Evolutionary conservation across 2,797 vertebrate species (phyloP).

Genomic region (Fistularia tabacaria): DNA sequence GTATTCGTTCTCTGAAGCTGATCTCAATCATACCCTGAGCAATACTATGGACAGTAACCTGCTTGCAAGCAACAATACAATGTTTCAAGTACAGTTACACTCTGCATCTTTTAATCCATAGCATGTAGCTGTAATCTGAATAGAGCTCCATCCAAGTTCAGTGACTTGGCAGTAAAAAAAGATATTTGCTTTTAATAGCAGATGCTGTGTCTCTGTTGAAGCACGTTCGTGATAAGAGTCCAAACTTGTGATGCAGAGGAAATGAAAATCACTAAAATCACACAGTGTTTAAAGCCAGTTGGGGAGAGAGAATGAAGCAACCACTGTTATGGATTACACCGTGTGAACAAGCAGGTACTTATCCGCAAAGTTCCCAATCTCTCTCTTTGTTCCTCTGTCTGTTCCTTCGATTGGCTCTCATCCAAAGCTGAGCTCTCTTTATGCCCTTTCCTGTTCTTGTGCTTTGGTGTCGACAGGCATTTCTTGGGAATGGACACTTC

Average conservation of each 20-base stretch:
- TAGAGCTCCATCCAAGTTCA: background rate
- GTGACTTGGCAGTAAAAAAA: too few relatives aligned
- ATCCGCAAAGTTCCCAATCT: slow-evolving; percentile 30
- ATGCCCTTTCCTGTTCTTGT: background rate
- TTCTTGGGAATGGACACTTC: slow-evolving; percentile 30
- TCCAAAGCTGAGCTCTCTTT: slow-evolving; percentile 23
- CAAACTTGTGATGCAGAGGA: too few relatives aligned
- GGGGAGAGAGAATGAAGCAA: slow-evolving; percentile 43
- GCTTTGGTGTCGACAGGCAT: slow-evolving; percentile 34
- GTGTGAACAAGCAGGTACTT: slow-evolving; percentile 37
- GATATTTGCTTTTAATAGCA: too few relatives aligned
- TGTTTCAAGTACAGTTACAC: slow-evolving; percentile 9
- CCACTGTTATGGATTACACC: slow-evolving; percentile 56
- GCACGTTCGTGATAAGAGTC: too few relatives aligned
- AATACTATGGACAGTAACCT: background rate
- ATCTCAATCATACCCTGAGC: too few relatives aligned
- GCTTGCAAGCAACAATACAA: background rate
- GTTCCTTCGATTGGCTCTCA: slow-evolving; percentile 44
- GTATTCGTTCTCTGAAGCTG: background rate
- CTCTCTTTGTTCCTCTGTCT: slow-evolving; percentile 15
- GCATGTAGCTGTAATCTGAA: too few relatives aligned
- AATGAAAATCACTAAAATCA: too few relatives aligned
- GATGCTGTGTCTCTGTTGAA: too few relatives aligned
- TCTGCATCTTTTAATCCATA: background rate
- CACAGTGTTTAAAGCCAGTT: slow-evolving; percentile 19